These are phyloP conservation scores for Homarus gammarus DNA, from an alignment of 2,888 invertebrate genomes.

Conservation along the genomic window DNA sequence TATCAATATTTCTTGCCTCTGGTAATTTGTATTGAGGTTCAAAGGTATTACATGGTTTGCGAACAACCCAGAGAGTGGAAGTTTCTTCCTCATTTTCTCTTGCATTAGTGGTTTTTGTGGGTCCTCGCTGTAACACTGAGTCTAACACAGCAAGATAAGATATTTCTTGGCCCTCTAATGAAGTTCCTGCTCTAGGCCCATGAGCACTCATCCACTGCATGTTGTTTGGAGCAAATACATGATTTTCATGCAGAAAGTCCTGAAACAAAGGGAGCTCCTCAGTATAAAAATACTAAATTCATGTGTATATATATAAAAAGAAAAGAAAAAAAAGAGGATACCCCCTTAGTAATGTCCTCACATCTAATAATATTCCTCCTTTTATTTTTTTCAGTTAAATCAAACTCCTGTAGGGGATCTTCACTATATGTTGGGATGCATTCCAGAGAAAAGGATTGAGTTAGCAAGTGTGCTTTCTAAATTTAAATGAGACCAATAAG, in stretches of 20 bases:
- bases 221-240: slow-evolving; percentile 40
- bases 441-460: too few species aligned
- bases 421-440: too few species aligned
- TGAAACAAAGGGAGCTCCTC: slow-evolving; percentile 28
- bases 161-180: slow-evolving; percentile 12
- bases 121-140: slow-evolving; percentile 2
- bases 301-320: too few species aligned
- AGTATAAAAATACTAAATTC: not conserved
- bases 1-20: slow-evolving; percentile 40
- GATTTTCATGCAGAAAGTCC: slow-evolving; percentile 34
- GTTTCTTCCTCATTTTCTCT: slow-evolving; percentile 29
- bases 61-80: slow-evolving; percentile 57
- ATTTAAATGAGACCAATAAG: too few species aligned
- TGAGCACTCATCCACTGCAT: not conserved
- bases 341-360: too few species aligned
- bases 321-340: too few species aligned
- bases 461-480: too few species aligned
- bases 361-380: too few species aligned
- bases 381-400: too few species aligned
- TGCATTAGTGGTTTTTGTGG: not conserved
- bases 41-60: slow-evolving; percentile 57
- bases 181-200: not conserved
- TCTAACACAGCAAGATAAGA: not conserved
- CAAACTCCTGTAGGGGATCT: too few species aligned
- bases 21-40: slow-evolving; percentile 48